A percentile compares a stretch with the other conserved stretches of the same genome.
Conservation (phyloP, 1,140 invertebrate genomes). For the Scaptomyza pallida region DNA sequence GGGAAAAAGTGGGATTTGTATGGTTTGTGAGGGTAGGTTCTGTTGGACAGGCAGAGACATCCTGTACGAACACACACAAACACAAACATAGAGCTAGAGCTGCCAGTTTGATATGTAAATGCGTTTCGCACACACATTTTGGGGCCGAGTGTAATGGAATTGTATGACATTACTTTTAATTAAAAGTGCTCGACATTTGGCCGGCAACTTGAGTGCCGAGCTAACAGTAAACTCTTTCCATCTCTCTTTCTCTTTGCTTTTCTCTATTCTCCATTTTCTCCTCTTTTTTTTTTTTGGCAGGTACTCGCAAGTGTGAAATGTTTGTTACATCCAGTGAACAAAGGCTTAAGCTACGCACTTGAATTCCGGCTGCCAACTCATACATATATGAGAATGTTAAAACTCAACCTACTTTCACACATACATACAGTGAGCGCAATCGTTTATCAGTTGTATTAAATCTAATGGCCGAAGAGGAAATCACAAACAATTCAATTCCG, state of each 20-base stretch:
- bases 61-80: conserved; percentile 4
- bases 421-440: conserved; percentile 1
- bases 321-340: conserved; percentile 18
- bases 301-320: conserved; percentile 21
- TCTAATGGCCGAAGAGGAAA: conserved; percentile 64
- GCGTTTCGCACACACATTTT: conserved; percentile 75
- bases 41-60: conserved; percentile 20
- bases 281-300: conserved; percentile 59
- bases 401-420: neutral
- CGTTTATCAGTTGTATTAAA: conserved; percentile 73
- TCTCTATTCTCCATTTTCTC: too few relatives aligned
- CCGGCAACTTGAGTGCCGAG: conserved; percentile 61
- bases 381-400: conserved; percentile 40
- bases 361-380: conserved; percentile 50
- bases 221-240: conserved; percentile 34
- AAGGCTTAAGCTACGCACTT: conserved; percentile 54
- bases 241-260: conserved; percentile 10
- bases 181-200: conserved; percentile 83
- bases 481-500: conserved; percentile 76
- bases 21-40: neutral
- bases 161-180: conserved; percentile 84
- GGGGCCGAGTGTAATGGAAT: conserved; percentile 78
- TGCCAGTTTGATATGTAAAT: conserved; percentile 77
- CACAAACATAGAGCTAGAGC: conserved; percentile 5
- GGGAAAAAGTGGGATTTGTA: too few relatives aligned